Conservation (phyloP, 2,113 vertebrate species). For the Alexandromys fortis region DNA sequence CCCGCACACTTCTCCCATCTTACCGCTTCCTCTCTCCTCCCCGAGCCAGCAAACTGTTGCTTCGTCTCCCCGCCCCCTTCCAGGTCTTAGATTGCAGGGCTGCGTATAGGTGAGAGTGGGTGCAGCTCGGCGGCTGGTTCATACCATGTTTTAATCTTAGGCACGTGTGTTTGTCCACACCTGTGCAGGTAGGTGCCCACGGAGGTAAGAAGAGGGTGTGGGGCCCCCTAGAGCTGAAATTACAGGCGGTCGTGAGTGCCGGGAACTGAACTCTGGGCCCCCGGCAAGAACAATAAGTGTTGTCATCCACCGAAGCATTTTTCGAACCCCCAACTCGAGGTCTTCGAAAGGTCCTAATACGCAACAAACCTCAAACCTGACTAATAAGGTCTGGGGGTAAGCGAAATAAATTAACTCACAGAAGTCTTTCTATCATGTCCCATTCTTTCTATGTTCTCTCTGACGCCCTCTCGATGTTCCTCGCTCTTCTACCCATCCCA, state of each 20-base stretch:
- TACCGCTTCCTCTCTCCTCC: background rate
- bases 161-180: background rate
- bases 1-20: background rate
- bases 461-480: too few species aligned
- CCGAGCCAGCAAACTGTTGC: background rate
- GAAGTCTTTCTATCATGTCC: too few species aligned
- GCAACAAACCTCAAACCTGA: background rate
- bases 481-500: too few species aligned
- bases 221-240: background rate
- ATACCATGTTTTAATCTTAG: background rate
- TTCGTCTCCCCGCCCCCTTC: background rate
- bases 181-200: background rate
- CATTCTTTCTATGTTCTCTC: too few species aligned
- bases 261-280: background rate
- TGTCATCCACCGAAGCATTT: background rate
- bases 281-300: background rate
- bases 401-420: too few species aligned
- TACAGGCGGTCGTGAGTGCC: background rate
- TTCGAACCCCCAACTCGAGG: background rate
- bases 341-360: background rate
- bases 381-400: too few species aligned
- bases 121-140: background rate
- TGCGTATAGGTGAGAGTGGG: background rate
- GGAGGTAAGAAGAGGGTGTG: background rate
- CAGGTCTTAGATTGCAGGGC: background rate